Base-by-base conservation (phyloP, 2,113 vertebrate species). In the Holacanthus passer region DNA sequence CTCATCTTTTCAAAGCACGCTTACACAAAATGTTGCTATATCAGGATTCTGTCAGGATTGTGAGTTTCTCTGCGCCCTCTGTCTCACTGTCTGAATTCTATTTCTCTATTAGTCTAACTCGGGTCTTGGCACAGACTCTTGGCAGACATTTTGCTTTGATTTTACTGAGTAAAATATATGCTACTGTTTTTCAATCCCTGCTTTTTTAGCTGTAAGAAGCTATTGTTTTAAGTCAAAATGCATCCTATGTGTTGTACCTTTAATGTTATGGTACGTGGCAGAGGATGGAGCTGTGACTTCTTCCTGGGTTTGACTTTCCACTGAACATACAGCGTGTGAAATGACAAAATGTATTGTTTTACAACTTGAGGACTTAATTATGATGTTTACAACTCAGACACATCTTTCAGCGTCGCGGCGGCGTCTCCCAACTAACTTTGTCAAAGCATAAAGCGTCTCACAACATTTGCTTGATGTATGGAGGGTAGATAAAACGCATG, bases 401-500 rank as follows among this genome's bases (percentile, higher is more conserved):
- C 58, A 77, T 76, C 45, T 73, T 65, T 73, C 63, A 58, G 48
- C 1, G n/a, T 47, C 69, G 32, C 4, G 3, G 32, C 39, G 27
- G 58, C 3, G 58, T 60, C 50, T 75, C 71, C 37, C 32, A 41
- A 29, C 79, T 19, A 69, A 67, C 48, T 77, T 48, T 56, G 50
- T 77, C 50, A 66, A 67, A 73, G 66, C 62, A n/a, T 5, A 68
- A 80, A 74, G 77, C 29, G 79, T 87, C 83, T 85, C 88, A 88
- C 86, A 84, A 87, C 87, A 84, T 83, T 85, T 82, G 82, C 80
- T 84, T 90, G 88, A 90, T 87, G 82, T 84, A 90, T 89, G 82
- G 71, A 68, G 59, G 39, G 14, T 12, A 67, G 77, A 87, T 85
- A 70, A 86, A 85, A 84, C 68, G 73, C 78, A 83, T 85, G 87